Evolutionary conservation across 1,140 invertebrate genomes (phyloP).

Genomic region (Asobara japonica): DNA sequence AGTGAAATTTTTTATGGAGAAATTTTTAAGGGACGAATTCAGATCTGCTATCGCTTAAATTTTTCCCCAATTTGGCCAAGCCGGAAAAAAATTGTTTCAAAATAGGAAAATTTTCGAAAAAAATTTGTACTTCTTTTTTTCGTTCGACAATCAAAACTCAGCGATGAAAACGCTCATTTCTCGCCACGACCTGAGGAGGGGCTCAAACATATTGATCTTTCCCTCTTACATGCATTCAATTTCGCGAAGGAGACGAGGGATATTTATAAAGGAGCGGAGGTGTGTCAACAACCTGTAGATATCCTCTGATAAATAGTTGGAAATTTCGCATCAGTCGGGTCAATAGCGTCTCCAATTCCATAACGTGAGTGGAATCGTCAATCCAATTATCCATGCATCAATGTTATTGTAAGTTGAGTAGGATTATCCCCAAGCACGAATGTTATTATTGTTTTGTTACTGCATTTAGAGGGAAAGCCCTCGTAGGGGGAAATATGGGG

Average conservation of each 20-base stretch:
- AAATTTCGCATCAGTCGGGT: not conserved
- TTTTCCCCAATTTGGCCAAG: no score
- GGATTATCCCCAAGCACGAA: not conserved
- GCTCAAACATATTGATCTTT: not conserved
- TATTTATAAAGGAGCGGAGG: not conserved
- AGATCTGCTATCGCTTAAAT: no score
- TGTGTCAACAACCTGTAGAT: constrained; percentile 1
- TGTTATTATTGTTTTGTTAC: not conserved
- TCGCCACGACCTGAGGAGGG: not conserved
- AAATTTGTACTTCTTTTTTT: no score
- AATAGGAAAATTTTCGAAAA: no score
- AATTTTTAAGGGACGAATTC: no score
- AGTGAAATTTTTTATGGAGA: no score
- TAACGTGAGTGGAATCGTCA: not conserved
- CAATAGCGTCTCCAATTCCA: not conserved
- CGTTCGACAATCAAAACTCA: not conserved
- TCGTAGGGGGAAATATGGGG: no score
- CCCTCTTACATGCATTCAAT: not conserved
- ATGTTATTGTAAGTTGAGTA: not conserved
- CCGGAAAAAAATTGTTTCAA: no score
- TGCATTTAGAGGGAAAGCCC: no score
- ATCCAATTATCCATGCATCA: not conserved
- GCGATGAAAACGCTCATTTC: not conserved
- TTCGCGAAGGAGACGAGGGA: not conserved
- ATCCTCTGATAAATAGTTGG: not conserved